phyloP scores from a whole-genome alignment of 2,888 invertebrate genomes.

The Apotomis betuletana region DNA sequence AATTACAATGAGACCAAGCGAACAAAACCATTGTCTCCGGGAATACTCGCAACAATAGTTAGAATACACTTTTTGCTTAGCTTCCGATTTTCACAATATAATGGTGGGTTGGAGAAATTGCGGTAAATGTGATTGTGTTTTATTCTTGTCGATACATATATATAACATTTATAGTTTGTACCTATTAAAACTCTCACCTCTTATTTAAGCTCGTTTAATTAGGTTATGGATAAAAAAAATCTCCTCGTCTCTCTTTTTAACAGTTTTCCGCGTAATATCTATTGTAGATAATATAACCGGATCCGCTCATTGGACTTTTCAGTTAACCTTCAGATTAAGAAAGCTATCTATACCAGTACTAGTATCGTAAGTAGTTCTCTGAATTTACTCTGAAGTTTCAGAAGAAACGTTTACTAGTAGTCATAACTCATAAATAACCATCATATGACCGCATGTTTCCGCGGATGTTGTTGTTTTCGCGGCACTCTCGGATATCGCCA shows the following conservation, averaged over 20 bases:
- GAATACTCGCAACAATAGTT: constrained; percentile 12
- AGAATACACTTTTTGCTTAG: not conserved
- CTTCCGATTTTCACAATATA: not conserved
- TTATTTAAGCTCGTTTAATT: too few relatives aligned
- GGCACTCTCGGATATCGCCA: constrained; percentile 1
- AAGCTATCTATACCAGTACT: not conserved
- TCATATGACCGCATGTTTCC: constrained; percentile 19
- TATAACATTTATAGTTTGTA: too few relatives aligned
- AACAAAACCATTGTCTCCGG: constrained; percentile 21
- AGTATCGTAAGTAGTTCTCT: constrained; percentile 11
- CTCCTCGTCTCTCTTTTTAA: too few relatives aligned
- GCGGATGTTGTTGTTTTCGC: constrained; percentile 16
- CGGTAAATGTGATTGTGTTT: not conserved
- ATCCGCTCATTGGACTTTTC: not conserved
- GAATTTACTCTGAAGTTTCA: constrained; percentile 15
- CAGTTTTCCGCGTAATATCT: too few relatives aligned
- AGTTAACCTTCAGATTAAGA: not conserved
- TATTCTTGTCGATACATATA: too few relatives aligned
- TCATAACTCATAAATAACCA: constrained; percentile 21
- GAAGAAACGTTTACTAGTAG: constrained; percentile 8
- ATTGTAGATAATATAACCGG: too few relatives aligned
- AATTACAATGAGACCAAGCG: constrained; percentile 21
- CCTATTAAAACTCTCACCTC: too few relatives aligned
- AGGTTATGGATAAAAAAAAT: too few relatives aligned
- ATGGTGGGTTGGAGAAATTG: not conserved